phyloP scores from a whole-genome alignment of 2,797 vertebrate genomes.

The Leptatherina wallacei region DNA sequence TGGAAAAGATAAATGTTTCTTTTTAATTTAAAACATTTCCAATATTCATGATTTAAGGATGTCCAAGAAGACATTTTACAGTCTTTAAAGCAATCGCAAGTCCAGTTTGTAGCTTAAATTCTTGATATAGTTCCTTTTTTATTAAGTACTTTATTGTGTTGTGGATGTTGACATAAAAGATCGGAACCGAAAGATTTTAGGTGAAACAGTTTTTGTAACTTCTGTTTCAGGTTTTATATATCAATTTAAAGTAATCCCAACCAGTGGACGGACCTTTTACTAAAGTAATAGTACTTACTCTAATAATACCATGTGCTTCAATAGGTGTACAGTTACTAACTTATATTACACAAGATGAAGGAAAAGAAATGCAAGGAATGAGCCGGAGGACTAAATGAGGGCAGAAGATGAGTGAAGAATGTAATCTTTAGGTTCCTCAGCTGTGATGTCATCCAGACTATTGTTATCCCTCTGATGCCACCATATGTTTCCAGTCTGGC shows the following conservation, averaged over 20 bases:
- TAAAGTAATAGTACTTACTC: too few relatives aligned
- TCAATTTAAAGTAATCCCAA: not conserved
- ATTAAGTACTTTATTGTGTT: not conserved
- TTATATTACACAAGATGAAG: not conserved
- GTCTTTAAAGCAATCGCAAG: too few relatives aligned
- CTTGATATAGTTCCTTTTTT: not conserved
- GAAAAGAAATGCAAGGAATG: not conserved
- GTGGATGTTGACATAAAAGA: not conserved
- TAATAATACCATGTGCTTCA: too few relatives aligned
- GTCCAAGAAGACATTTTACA: too few relatives aligned
- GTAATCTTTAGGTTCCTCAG: not conserved
- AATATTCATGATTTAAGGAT: not conserved
- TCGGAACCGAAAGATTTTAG: not conserved
- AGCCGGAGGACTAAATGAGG: not conserved
- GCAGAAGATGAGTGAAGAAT: not conserved
- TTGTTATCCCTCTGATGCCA: slow-evolving; percentile 18
- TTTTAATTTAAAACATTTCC: not conserved
- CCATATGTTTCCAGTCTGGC: slow-evolving; percentile 77
- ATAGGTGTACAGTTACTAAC: too few relatives aligned
- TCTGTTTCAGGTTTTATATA: not conserved
- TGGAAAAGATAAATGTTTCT: not conserved
- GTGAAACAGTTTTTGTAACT: not conserved
- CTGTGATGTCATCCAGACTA: slow-evolving; percentile 21
- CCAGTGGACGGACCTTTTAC: not conserved
- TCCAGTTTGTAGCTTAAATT: not conserved